Evolutionary conservation across 2,888 invertebrate species (phyloP).

Genomic region (Dryocosmus kuriphilus): DNA sequence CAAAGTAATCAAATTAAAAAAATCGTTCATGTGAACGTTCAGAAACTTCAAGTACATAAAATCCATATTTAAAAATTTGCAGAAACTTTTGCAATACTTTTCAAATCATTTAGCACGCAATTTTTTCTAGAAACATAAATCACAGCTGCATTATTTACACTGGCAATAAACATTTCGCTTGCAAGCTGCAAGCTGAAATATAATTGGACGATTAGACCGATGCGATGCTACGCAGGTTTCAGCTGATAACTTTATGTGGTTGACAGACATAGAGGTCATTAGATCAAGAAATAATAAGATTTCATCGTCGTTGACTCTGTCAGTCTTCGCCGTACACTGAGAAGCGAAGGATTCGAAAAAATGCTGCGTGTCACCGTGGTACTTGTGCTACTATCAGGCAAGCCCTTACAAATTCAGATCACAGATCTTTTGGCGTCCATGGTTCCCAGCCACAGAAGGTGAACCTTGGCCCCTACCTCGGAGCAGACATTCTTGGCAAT

Average conservation of each 20-base stretch:
- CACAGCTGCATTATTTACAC: no score
- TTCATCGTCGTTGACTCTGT: not conserved
- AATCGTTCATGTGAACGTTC: no score
- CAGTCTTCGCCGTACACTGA: not conserved
- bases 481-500: constrained; percentile 69
- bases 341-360: not conserved
- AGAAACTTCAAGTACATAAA: no score
- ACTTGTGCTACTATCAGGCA: constrained; percentile 26
- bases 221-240: constrained; percentile 59
- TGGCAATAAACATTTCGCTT: not conserved
- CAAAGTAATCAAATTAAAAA: no score
- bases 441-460: constrained; percentile 81
- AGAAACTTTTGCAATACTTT: no score
- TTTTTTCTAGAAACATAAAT: no score
- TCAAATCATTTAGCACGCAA: no score
- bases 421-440: constrained; percentile 77
- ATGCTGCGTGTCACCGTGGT: constrained; percentile 26
- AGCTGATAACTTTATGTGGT: constrained; percentile 63
- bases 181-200: not conserved
- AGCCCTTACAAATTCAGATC: constrained; percentile 59
- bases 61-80: no score
- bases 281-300: constrained; percentile 32
- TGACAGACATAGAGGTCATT: constrained; percentile 57
- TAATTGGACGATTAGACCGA: constrained; percentile 50
- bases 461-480: constrained; percentile 85